phyloP scores from a whole-genome alignment of 2,113 vertebrate species.

The Leuciscus idus region DNA sequence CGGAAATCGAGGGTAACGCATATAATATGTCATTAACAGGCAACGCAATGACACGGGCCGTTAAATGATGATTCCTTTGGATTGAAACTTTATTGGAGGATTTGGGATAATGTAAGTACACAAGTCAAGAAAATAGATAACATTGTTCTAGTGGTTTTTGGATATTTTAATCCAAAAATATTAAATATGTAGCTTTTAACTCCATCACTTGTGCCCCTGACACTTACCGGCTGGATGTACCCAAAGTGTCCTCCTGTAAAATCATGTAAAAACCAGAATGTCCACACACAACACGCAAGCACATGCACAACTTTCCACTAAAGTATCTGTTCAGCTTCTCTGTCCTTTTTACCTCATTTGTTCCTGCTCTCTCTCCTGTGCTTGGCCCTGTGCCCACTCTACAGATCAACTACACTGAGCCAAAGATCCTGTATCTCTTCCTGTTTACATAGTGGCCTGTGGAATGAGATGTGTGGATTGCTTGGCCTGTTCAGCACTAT shows the following conservation, averaged over 20 bases:
- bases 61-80: too few relatives aligned
- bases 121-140: too few relatives aligned
- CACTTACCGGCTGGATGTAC: slow-evolving; percentile 69
- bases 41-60: too few relatives aligned
- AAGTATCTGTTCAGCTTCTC: slow-evolving; percentile 52
- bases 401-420: slow-evolving; percentile 69
- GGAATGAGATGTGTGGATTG: slow-evolving; percentile 61
- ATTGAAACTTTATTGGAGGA: too few relatives aligned
- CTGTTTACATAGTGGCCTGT: slow-evolving; percentile 74
- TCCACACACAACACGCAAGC: slow-evolving; percentile 26
- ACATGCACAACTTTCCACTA: slow-evolving; percentile 41
- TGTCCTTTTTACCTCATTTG: slow-evolving; percentile 43
- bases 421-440: slow-evolving; percentile 70
- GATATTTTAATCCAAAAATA: too few relatives aligned
- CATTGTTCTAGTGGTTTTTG: too few relatives aligned
- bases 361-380: slow-evolving; percentile 23
- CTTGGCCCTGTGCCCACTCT: slow-evolving; percentile 56
- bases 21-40: too few relatives aligned
- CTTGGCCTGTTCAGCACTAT: slow-evolving; percentile 50
- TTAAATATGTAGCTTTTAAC: slow-evolving; percentile 51
- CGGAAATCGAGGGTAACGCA: too few relatives aligned
- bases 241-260: slow-evolving; percentile 63
- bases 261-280: slow-evolving; percentile 49
- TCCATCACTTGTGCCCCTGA: slow-evolving; percentile 67
- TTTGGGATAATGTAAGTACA: too few relatives aligned